Percentiles rank a stretch among this genome's conserved stretches.
Evolutionary conservation across 1,140 invertebrate species (phyloP).

Genomic region (Oryzaephilus surinamensis): DNA sequence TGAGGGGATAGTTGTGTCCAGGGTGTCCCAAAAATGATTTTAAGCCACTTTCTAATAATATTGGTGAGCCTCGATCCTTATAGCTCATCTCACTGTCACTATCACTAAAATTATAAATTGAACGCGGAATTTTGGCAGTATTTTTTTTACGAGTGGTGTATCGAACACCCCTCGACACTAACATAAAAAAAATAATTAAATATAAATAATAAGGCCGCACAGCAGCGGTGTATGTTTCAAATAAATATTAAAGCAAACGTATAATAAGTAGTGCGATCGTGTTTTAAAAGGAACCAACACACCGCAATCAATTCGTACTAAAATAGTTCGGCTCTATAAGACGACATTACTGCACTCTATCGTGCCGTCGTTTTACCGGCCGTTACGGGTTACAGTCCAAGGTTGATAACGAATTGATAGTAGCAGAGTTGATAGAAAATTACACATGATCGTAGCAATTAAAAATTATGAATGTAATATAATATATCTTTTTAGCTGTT

Average conservation of each 20-base stretch:
- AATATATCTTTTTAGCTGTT: slow-evolving; percentile 8
- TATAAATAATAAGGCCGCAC: slow-evolving; percentile 5
- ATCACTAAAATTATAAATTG: slow-evolving; percentile 35
- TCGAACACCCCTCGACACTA: slow-evolving; percentile 22
- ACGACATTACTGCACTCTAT: slow-evolving; percentile 31
- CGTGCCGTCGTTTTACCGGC: slow-evolving; percentile 18
- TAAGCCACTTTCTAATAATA: slow-evolving; percentile 34
- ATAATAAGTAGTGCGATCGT: background rate
- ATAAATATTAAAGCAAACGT: background rate
- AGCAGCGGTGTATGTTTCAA: slow-evolving; percentile 2
- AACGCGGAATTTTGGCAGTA: slow-evolving; percentile 35
- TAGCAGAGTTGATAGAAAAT: slow-evolving; percentile 25
- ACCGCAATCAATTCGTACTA: slow-evolving; percentile 34
- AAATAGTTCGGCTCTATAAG: slow-evolving; percentile 27
- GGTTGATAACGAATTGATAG: slow-evolving; percentile 28
- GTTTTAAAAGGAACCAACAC: slow-evolving; percentile 8
- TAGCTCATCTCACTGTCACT: slow-evolving; percentile 38
- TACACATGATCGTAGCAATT: slow-evolving; percentile 26
- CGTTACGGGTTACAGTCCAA: slow-evolving; percentile 31
- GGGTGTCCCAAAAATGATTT: slow-evolving; percentile 37
- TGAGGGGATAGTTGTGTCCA: slow-evolving; percentile 34
- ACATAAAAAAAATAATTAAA: slow-evolving; percentile 14
- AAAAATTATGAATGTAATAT: background rate
- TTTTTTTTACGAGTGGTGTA: slow-evolving; percentile 26
- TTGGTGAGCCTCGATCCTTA: slow-evolving; percentile 35